These are phyloP conservation scores for Siniperca knerii DNA, from an alignment of 2,113 vertebrate genomes.

Conservation along the genomic window DNA sequence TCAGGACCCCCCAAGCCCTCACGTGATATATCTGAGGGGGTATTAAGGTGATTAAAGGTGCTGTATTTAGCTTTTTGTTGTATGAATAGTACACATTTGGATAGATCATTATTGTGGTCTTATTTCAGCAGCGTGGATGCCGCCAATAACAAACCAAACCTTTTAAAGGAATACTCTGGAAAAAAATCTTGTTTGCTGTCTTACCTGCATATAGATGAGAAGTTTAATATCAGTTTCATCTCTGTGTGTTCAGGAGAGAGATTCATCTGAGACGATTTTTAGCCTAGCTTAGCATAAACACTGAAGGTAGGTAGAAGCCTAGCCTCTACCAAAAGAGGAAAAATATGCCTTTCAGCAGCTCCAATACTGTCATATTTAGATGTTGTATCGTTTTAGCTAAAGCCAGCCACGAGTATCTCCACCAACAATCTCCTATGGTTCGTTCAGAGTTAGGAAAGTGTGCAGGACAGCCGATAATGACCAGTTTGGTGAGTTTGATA, in stretches of 20 bases:
- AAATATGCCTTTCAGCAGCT: not conserved
- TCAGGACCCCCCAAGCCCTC: not conserved
- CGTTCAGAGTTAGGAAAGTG: not conserved
- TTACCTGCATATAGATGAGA: not conserved
- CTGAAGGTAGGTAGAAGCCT: not conserved
- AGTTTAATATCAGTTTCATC: not conserved
- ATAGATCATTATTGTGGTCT: not conserved
- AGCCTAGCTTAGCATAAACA: not conserved
- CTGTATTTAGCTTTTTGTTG: not conserved
- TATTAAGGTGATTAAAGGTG: not conserved
- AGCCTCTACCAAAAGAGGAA: not conserved
- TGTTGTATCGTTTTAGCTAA: not conserved
- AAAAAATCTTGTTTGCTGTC: not conserved
- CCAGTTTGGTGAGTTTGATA: no score
- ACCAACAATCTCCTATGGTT: not conserved
- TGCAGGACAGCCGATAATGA: not conserved
- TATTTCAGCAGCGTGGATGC: not conserved
- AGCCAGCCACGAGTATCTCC: not conserved
- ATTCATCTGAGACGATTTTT: not conserved
- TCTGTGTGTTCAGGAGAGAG: not conserved
- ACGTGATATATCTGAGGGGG: not conserved
- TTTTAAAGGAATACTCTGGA: not conserved
- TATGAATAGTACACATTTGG: not conserved
- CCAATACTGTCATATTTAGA: not conserved
- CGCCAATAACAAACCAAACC: not conserved